Base-by-base conservation (phyloP, 2,888 invertebrate genomes). In the Panzeria rudis region DNA sequence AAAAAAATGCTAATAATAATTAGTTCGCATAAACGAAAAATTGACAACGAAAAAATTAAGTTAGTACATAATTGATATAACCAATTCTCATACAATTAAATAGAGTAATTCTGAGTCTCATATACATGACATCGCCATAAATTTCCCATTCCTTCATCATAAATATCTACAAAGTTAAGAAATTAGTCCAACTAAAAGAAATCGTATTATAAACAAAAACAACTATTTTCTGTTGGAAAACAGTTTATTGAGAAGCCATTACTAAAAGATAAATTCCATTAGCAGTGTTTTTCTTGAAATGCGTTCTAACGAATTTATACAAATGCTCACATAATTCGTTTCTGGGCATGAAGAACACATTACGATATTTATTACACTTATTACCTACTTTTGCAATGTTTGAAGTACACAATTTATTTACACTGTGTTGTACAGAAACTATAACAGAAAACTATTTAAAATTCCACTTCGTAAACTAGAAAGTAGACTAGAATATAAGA, bases 281-380 rank as follows among this genome's bases (percentile, higher is more conserved):
- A 61, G 38, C 68, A 29, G 35, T 69, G 50, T 64, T 66, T 69
- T 47, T 25, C 15, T 44, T 73, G 44, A 44, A n/a, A 79, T 29
- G 56, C 64, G 35, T 76, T 77, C 66, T 61, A 68, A 61, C 56
- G 54, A 76, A 59, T 82, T 64, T 50, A 35, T 47, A 71, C 52
- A 82, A 62, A 54, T 69, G 15, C 47, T 23, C 56, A 59, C 32
- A 73, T 38, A 79, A 62, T 62, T 71, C 62, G 54, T 62, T 72
- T 56, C 38, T 59, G 64, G 47, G 54, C 62, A 62, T 69, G 69
- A 62, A 35, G 54, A 77, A 25, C 61, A 77, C 77, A 78, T 73
- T 78, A 62, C 64, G 44, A 82, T 85, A 82, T 85, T 85, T 85
- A 85, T 85, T 85, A 79, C 82, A 81, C 82, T 85, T 85, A 82